phyloP scores from a whole-genome alignment of 2,888 invertebrate species.

The Cybosia mesomella region DNA sequence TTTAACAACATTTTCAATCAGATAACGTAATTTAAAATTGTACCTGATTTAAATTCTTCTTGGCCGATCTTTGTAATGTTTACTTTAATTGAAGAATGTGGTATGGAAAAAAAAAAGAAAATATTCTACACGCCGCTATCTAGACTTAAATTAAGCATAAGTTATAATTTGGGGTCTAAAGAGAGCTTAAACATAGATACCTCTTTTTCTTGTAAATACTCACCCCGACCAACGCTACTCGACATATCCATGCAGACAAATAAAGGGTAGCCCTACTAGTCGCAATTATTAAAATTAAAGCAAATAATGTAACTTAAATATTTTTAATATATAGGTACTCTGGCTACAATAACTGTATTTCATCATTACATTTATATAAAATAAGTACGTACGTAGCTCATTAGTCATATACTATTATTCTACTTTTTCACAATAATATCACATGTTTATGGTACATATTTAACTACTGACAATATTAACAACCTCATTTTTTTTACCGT shows the following conservation, averaged over 20 bases:
- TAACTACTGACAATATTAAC: background rate
- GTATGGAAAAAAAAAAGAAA: no score
- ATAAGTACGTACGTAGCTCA: constrained; percentile 2
- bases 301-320: background rate
- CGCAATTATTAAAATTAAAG: background rate
- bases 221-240: no score
- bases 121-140: no score
- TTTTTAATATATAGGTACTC: constrained; percentile 7
- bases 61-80: background rate
- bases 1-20: background rate
- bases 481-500: background rate
- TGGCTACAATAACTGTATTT: constrained; percentile 11
- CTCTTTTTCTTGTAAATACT: no score
- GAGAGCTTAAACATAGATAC: no score
- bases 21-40: background rate
- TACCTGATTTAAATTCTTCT: background rate
- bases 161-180: no score
- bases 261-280: no score
- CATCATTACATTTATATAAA: constrained; percentile 2
- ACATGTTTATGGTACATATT: background rate
- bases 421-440: background rate
- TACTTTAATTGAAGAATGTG: no score
- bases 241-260: no score
- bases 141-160: no score
- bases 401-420: background rate